A percentile compares a stretch with the other conserved stretches of the same genome.
Evolutionary conservation across 2,888 invertebrate genomes (phyloP).

Genomic region (Choristoneura rosaceana): DNA sequence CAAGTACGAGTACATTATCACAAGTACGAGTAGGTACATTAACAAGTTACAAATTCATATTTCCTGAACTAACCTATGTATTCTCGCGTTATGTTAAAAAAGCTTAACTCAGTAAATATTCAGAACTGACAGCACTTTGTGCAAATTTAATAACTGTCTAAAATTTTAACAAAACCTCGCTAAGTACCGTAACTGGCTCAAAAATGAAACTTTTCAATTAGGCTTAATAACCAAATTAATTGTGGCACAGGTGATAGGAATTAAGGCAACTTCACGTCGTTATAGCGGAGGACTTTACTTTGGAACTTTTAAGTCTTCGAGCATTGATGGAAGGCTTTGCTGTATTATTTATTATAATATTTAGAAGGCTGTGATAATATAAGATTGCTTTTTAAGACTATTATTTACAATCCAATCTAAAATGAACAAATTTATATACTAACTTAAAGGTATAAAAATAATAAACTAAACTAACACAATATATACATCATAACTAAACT

Average conservation of each 20-base stretch:
- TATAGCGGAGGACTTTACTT: constrained; percentile 27
- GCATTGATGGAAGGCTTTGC: constrained; percentile 32
- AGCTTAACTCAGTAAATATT: neutral
- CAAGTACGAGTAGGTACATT: too few species aligned
- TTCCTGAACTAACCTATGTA: neutral
- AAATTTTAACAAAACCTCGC: constrained; percentile 28
- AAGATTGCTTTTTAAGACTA: too few species aligned
- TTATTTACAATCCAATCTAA: too few species aligned
- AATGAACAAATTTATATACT: too few species aligned
- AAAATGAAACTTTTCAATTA: constrained; percentile 42
- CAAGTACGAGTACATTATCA: too few species aligned
- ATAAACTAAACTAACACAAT: too few species aligned
- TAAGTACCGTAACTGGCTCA: constrained; percentile 28
- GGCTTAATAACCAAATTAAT: constrained; percentile 40
- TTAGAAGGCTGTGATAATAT: neutral
- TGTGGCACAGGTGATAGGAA: constrained; percentile 40
- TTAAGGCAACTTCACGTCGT: constrained; percentile 40
- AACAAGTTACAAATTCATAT: too few species aligned
- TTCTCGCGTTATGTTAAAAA: too few species aligned
- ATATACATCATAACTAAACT: too few species aligned
- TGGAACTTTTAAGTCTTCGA: constrained; percentile 37
- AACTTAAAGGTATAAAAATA: too few species aligned
- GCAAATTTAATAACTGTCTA: constrained; percentile 13
- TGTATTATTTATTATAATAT: constrained; percentile 27
- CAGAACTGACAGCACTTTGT: neutral